A percentile compares a stretch with the other conserved stretches of the same genome.
Conservation (phyloP, 2,888 invertebrate genomes). For the Ametastegia equiseti region DNA sequence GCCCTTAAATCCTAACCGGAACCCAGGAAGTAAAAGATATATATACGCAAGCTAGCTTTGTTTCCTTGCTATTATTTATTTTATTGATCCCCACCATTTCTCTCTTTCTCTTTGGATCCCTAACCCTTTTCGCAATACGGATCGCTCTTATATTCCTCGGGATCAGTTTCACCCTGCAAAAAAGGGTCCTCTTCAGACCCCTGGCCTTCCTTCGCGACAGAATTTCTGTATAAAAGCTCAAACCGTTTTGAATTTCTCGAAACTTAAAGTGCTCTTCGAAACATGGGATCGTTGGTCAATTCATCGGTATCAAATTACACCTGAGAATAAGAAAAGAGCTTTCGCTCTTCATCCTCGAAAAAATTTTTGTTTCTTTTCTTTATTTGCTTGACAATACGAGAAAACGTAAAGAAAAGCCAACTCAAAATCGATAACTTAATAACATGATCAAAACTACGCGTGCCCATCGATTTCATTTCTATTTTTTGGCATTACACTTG, state of each 20-base stretch:
- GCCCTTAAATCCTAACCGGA: slow-evolving; percentile 19
- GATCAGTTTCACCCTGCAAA: not conserved
- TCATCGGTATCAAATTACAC: not conserved
- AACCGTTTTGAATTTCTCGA: not conserved
- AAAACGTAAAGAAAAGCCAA: too few relatives aligned
- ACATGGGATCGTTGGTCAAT: not conserved
- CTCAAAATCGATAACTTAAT: not conserved
- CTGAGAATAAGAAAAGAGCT: too few relatives aligned
- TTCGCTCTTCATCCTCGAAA: too few relatives aligned
- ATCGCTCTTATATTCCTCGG: not conserved
- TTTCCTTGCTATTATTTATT: not conserved
- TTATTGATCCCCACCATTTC: not conserved
- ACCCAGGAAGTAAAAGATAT: not conserved
- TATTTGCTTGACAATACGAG: too few relatives aligned
- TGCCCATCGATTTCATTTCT: too few relatives aligned
- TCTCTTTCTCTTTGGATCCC: not conserved
- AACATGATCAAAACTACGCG: not conserved
- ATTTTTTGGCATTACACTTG: too few relatives aligned
- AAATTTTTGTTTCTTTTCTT: too few relatives aligned
- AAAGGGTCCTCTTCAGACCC: not conserved
- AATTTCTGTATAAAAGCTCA: not conserved
- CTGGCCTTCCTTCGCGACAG: not conserved
- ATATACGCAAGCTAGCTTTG: not conserved
- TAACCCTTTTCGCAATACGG: not conserved
- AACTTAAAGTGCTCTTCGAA: not conserved